Evolutionary conservation across 2,113 vertebrate species (phyloP).

Genomic region (Aphyosemion australe): DNA sequence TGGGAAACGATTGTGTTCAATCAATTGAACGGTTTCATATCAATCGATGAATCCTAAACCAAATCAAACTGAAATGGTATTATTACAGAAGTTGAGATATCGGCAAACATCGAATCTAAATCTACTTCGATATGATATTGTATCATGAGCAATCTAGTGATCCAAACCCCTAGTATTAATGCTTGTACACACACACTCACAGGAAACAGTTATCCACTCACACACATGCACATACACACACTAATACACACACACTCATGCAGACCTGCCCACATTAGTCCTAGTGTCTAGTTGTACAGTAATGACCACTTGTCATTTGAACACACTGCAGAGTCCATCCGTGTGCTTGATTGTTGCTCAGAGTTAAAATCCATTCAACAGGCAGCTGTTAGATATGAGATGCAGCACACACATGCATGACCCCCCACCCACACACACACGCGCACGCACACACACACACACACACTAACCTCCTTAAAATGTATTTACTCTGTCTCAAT

Average conservation of each 20-base stretch:
- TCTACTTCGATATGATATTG: too few relatives aligned
- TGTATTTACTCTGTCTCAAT: constrained; percentile 1
- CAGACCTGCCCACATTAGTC: neutral
- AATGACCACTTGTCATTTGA: constrained; percentile 14
- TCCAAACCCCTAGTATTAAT: neutral
- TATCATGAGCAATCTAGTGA: too few relatives aligned
- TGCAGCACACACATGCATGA: constrained; percentile 1
- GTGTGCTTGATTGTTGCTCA: constrained; percentile 12
- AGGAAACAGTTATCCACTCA: neutral
- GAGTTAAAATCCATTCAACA: constrained; percentile 26
- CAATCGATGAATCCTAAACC: too few relatives aligned
- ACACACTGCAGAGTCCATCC: constrained; percentile 12
- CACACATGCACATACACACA: neutral
- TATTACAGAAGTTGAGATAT: too few relatives aligned
- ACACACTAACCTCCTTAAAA: constrained; percentile 5
- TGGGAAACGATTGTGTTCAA: too few relatives aligned
- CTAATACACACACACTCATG: too few relatives aligned
- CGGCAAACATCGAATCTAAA: too few relatives aligned
- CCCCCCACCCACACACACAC: constrained; percentile 4
- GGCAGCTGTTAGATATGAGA: constrained; percentile 27
- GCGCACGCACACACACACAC: neutral
- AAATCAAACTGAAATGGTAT: too few relatives aligned
- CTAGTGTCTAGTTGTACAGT: neutral
- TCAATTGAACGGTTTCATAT: too few relatives aligned
- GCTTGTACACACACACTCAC: neutral